Evolutionary conservation across 2,888 invertebrate species (phyloP).

Genomic region (Oscheius sp.): DNA sequence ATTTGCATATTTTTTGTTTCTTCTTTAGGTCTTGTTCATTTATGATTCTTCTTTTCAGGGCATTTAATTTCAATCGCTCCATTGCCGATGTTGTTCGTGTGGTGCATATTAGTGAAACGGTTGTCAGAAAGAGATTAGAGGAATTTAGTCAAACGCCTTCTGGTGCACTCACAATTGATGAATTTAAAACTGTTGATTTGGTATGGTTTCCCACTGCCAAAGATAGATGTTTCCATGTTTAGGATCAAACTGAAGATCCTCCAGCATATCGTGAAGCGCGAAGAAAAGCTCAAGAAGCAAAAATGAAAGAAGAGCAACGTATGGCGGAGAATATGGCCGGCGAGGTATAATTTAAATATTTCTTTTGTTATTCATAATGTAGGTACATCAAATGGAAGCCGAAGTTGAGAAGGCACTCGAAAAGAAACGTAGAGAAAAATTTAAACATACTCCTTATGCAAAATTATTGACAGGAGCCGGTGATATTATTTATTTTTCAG

Average conservation of each 20-base stretch:
- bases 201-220: conserved; percentile 77
- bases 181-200: conserved; percentile 94
- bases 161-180: conserved; percentile 91
- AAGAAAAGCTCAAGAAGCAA: conserved; percentile 60
- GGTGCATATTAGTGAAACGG: conserved; percentile 71
- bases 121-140: conserved; percentile 77
- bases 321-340: conserved; percentile 48
- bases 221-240: neutral
- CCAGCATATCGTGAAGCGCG: conserved; percentile 68
- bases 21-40: too few relatives aligned
- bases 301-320: conserved; percentile 58
- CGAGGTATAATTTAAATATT: neutral
- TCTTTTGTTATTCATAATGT: neutral
- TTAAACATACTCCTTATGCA: conserved; percentile 58
- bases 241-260: conserved; percentile 71
- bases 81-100: conserved; percentile 69
- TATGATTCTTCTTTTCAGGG: conserved; percentile 42
- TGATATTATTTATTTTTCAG: conserved; percentile 1
- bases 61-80: conserved; percentile 68
- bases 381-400: conserved; percentile 59
- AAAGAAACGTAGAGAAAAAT: conserved; percentile 65
- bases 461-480: conserved; percentile 57
- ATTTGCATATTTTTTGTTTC: neutral
- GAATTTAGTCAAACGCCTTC: conserved; percentile 98
- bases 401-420: conserved; percentile 67